These are phyloP conservation scores for Tetragonisca angustula DNA, from an alignment of 2,888 invertebrate species.

Conservation along the genomic window DNA sequence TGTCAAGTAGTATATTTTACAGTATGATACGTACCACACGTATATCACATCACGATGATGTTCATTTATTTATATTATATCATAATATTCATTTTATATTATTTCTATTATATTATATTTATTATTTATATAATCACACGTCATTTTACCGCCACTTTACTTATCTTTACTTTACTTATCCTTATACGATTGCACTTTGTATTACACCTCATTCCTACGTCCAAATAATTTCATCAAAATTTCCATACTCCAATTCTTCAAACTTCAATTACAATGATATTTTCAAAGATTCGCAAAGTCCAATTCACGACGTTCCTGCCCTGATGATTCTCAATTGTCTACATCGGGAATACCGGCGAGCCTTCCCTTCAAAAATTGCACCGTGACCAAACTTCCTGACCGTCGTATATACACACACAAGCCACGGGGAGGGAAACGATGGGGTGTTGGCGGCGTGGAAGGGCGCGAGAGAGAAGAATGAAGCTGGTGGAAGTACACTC, in stretches of 20 bases:
- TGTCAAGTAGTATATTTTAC: too few relatives aligned
- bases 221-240: neutral
- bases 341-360: neutral
- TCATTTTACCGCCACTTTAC: too few relatives aligned
- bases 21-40: too few relatives aligned
- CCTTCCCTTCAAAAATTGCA: constrained; percentile 3
- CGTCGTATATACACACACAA: constrained; percentile 41
- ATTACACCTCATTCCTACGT: neutral
- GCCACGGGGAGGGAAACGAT: constrained; percentile 44
- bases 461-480: constrained; percentile 50
- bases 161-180: too few relatives aligned
- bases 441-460: constrained; percentile 26
- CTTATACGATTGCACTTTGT: too few relatives aligned
- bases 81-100: too few relatives aligned
- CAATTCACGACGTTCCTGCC: neutral
- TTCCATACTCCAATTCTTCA: neutral
- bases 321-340: neutral
- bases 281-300: neutral
- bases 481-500: constrained; percentile 71
- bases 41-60: too few relatives aligned
- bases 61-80: too few relatives aligned
- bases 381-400: constrained; percentile 15
- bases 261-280: neutral
- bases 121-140: too few relatives aligned
- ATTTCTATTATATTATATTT: too few relatives aligned